These are phyloP conservation scores for Ariolimax columbianus DNA, from an alignment of 2,888 invertebrate genomes.

Conservation along the genomic window DNA sequence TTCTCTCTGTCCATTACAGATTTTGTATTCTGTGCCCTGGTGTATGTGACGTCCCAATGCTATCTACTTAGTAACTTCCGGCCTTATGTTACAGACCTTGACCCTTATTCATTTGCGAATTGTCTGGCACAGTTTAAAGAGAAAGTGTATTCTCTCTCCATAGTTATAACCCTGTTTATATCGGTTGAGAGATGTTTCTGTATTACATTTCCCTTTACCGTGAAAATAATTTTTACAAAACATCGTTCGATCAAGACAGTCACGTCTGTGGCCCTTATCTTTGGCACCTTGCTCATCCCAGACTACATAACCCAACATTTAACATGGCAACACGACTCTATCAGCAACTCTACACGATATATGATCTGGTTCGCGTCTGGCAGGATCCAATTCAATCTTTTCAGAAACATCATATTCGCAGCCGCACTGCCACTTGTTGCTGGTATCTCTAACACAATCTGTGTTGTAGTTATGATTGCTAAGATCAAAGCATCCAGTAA, in stretches of 20 bases:
- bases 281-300: neutral
- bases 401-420: neutral
- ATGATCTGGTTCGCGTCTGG: neutral
- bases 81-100: neutral
- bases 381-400: neutral
- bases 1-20: neutral
- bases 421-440: neutral
- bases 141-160: neutral
- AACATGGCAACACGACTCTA: neutral
- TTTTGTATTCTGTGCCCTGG: neutral
- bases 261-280: neutral
- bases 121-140: neutral
- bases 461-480: neutral
- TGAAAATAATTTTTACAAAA: neutral
- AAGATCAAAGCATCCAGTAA: neutral
- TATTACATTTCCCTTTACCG: neutral
- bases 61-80: neutral
- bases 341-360: neutral
- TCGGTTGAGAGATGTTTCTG: neutral
- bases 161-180: neutral
- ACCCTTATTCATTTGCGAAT: neutral
- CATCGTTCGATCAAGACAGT: neutral
- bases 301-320: neutral
- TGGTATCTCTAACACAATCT: neutral
- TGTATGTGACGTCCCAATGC: neutral